Base-by-base conservation (phyloP, 1,140 invertebrate genomes). In the Choristoneura fumiferana region DNA sequence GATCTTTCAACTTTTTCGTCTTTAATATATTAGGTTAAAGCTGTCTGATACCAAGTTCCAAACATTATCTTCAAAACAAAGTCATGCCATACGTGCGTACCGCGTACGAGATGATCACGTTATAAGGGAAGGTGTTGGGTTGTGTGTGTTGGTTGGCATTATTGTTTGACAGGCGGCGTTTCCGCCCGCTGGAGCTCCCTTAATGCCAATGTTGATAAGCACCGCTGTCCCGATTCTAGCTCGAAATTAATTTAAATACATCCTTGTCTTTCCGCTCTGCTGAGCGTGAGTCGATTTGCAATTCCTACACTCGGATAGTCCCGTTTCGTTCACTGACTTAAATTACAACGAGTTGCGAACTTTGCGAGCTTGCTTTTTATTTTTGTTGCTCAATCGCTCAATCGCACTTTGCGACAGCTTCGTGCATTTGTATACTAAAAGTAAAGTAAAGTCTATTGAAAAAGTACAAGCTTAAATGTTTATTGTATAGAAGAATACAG, bases 221-320 rank as follows among this genome's bases (percentile, higher is more conserved):
- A 12, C 43, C 18, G 43, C 43, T 49, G 67, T 68, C 65, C 62
- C 62, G 53, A 62, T 63, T 56, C 65, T 72, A 72, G 55, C 15
- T 59, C 45, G 58, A 76, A 78, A 80, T 82, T 80, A 78, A 77
- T 80, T 78, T 72, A 82, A 82, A 78, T 73, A 78, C 71, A 74
- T 75, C 64, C 69, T 71, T 77, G 71, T 80, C 67, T 80, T 78
- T 77, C 69, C 67, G 59, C 72, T 74, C 67, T 55, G 71, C 62
- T 68, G 66, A 79, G 76, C 81, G 69, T 68, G 67, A 82, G 69
- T 73, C 78, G 81, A 81, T 79, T 78, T 76, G 67, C 69, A 78
- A 82, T 82, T 78, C 73, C 69, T 69, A 82, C 70, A 79, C 57
- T 49, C 22, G 34, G 67, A 63, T 86, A 80, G 67, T 70, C 76